phyloP scores from a whole-genome alignment of 2,888 invertebrate species.

The Nasonia oneida region DNA sequence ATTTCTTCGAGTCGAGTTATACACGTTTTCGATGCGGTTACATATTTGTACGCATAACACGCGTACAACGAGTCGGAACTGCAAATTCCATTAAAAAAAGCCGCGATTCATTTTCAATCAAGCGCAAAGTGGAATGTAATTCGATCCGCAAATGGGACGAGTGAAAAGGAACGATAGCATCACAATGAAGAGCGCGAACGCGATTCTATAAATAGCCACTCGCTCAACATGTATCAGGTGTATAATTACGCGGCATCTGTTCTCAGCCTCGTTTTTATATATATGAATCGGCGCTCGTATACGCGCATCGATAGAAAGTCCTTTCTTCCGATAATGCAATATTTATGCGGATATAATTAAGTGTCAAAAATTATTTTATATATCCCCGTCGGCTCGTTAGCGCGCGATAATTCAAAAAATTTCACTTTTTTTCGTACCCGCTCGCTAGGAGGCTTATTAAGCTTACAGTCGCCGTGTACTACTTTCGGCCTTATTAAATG shows the following conservation, averaged over 20 bases:
- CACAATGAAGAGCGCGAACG: neutral
- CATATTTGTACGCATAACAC: too few species aligned
- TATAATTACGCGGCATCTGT: slow-evolving; percentile 44
- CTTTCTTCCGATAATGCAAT: slow-evolving; percentile 53
- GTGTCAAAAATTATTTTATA: slow-evolving; percentile 57
- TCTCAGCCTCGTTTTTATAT: neutral
- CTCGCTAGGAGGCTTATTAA: slow-evolving; percentile 16
- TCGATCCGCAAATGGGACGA: too few species aligned
- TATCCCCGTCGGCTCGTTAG: slow-evolving; percentile 22
- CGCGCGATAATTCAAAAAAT: slow-evolving; percentile 46
- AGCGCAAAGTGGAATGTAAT: too few species aligned
- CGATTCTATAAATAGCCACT: slow-evolving; percentile 11
- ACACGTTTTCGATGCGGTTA: too few species aligned
- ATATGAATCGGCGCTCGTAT: too few species aligned
- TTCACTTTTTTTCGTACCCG: slow-evolving; percentile 55
- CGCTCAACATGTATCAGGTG: neutral
- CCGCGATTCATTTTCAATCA: too few species aligned
- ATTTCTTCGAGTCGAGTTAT: too few species aligned
- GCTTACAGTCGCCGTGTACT: slow-evolving; percentile 40
- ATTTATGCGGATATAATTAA: slow-evolving; percentile 57
- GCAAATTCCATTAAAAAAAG: too few species aligned
- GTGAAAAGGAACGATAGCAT: neutral
- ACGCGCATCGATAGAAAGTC: slow-evolving; percentile 51
- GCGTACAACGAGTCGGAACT: too few species aligned
- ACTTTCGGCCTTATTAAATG: slow-evolving; percentile 56